Evolutionary conservation across 2,113 vertebrate species (phyloP).

Genomic region (Plestiodon gilberti): DNA sequence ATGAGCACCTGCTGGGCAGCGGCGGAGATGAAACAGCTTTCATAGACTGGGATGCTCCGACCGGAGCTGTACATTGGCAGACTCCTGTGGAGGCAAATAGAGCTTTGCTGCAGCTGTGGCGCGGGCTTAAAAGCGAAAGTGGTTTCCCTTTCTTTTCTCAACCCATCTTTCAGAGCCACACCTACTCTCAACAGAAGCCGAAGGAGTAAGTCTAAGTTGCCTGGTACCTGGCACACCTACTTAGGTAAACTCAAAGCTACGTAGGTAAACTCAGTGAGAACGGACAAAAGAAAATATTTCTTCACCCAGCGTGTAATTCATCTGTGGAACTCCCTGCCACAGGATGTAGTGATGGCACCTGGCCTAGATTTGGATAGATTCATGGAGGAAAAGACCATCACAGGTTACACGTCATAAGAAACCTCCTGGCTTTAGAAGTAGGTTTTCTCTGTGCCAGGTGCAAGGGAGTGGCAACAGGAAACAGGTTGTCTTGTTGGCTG

Average conservation of each 20-base stretch:
- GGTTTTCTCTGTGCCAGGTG: too few relatives aligned
- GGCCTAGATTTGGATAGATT: too few relatives aligned
- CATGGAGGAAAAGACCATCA: too few relatives aligned
- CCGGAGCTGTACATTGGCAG: background rate
- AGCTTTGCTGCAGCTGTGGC: background rate
- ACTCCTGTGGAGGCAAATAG: background rate
- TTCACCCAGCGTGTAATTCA: too few relatives aligned
- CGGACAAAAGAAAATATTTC: too few relatives aligned
- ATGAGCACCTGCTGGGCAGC: background rate
- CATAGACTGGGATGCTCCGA: background rate
- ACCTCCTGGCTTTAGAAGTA: too few relatives aligned
- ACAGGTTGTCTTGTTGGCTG: too few relatives aligned
- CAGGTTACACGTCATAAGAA: too few relatives aligned
- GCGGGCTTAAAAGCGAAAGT: background rate
- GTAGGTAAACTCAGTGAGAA: accelerated
- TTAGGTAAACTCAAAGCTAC: background rate
- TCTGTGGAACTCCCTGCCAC: too few relatives aligned
- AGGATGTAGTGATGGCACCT: too few relatives aligned
- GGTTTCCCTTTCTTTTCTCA: background rate
- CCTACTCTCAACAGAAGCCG: background rate
- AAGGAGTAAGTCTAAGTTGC: background rate
- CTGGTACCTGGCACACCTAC: background rate
- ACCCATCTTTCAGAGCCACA: background rate
- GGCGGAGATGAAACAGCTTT: background rate
- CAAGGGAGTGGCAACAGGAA: too few relatives aligned